Base-by-base conservation (phyloP, 2,113 vertebrate genomes). In the Trogon melanurus region DNA sequence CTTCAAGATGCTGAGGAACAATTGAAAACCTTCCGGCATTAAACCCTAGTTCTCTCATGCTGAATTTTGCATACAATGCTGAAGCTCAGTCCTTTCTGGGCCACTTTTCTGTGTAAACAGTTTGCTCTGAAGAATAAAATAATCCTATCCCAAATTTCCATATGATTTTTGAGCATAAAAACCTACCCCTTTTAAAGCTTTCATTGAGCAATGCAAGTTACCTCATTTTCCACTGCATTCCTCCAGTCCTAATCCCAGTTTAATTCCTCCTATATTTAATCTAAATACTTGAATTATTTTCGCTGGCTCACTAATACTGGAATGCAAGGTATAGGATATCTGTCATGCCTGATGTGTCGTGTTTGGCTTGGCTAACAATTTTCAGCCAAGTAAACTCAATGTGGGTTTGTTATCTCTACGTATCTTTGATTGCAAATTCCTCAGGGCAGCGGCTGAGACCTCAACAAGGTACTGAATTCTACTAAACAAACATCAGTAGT, bases 341-440 rank as follows among this genome's bases (percentile, higher is more conserved):
- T 87, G 22, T 86, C 50, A 70, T 29, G 58, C 84, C 47, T 62
- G 27, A 57, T 75, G 38, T 54, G 66, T 72, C 92, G 67, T 34
- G 32, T 87, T 74, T 88, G 64, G 19, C 53, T 87, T 56, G 58
- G 76, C 66, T 61, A 79, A 67, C 61, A 57, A 54, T 75, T 89
- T 88, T 88, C 58, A 83, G 76, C 41, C 87, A 89, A 67, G 65
- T 34, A 88, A 92, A 60, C 41, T 69, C 61, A 69, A 22, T 48
- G 22, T 0, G 1, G 67, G n/a, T 62, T 90, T 76, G 20, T 73
- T 94, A 94, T 91, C 87, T 89, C n/a, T 56, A 8, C 0, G 0
- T 89, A 93, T 88, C 87, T 95, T 47, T 36, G 45, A 86, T 53
- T 72, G 76, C 69, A 93, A 97, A 94, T 86, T 92, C 80, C 67